Evolutionary conservation across 2,113 vertebrate species (phyloP).

Genomic region (Macrotis lagotis): DNA sequence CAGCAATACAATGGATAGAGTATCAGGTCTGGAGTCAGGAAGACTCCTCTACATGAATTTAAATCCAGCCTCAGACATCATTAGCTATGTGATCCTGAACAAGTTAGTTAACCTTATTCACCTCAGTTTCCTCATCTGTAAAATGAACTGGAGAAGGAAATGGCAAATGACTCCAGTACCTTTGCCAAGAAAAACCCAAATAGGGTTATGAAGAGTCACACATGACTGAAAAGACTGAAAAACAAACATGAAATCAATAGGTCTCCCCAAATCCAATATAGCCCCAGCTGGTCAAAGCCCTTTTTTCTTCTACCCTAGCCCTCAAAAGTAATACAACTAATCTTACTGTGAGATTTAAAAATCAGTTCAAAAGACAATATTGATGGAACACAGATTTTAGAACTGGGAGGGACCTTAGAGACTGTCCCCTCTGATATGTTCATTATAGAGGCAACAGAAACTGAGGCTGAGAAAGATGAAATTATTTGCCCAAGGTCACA

Average conservation of each 20-base stretch:
- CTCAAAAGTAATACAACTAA: neutral
- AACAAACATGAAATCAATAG: neutral
- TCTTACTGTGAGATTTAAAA: neutral
- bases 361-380: neutral
- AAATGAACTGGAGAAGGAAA: neutral
- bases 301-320: neutral
- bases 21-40: neutral
- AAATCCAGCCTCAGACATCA: neutral
- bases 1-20: neutral
- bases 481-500: neutral
- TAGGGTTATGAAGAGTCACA: neutral
- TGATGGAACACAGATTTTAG: neutral
- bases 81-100: neutral
- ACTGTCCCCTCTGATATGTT: neutral
- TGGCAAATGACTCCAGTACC: neutral
- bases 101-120: neutral
- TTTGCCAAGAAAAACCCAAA: neutral
- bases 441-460: neutral
- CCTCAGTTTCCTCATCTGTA: neutral
- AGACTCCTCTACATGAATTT: neutral
- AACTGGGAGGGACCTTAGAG: neutral
- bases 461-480: slow-evolving; percentile 16
- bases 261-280: neutral
- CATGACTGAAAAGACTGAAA: neutral
- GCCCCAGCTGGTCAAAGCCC: neutral